Base-by-base conservation (phyloP, 92 coral and sea anemone species). In the Anthopleura xanthogrammica region DNA sequence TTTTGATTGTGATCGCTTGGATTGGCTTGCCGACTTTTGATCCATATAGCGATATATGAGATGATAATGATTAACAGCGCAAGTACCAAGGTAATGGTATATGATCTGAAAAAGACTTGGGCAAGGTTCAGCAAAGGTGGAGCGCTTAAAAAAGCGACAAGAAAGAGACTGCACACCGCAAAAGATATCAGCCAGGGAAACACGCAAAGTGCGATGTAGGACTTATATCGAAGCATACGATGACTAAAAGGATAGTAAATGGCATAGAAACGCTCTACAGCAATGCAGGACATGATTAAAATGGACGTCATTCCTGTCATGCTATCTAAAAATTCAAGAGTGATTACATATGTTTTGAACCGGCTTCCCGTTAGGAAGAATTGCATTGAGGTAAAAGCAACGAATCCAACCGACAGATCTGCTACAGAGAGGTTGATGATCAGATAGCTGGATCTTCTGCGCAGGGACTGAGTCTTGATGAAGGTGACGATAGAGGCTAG, bases 181-280 rank as follows among this genome's bases (percentile, higher is more conserved):
- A 64, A 20, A n/a, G 83, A 71, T 24, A 80, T 3, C 29, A 66
- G 41, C 83, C 83, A 80, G 29, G 83, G 83, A 23, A 48, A 62
- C 46, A 23, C 39, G 42, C 57, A 80, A 16, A 80, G 5, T 40
- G 7, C 68, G 19, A 80, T 10, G 22, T 80, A 65, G 39, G 46
- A 72, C 42, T 80, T 62, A 36, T 40, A 80, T 2, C 75, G 83
- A 66, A 80, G 83, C 83, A 80, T 80, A 7, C 75, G 68, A 72
- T 80, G 83, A 10, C 70, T 80, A 29, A 80, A 80, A 17, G 83
- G 83, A 43, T 2, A 7, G 9, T 12, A 52, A 5, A 80, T 24
- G 55, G 83, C 83, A 65, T 40, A 60, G 23, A 62, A 80, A 16
- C 83, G 83, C 75, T 80, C 76, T 24, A 80, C 60, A 4, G 83